phyloP scores from a whole-genome alignment of 2,888 invertebrate genomes.

The Gymnoscelis rufifasciata region DNA sequence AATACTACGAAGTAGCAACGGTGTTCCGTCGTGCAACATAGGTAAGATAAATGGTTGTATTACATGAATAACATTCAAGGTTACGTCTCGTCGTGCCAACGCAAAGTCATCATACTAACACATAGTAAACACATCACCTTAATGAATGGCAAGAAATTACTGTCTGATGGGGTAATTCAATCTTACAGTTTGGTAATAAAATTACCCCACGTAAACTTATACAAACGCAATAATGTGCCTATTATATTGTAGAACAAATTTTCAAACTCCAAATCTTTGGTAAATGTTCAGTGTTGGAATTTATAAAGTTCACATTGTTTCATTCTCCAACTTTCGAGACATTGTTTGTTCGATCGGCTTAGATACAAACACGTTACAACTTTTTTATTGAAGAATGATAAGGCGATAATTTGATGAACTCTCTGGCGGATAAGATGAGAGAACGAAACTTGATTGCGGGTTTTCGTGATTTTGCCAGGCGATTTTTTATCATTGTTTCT shows the following conservation, averaged over 20 bases:
- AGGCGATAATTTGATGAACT: background rate
- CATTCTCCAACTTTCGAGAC: background rate
- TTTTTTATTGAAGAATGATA: background rate
- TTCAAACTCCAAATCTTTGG: too few species aligned
- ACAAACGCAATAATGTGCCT: too few species aligned
- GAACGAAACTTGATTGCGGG: too few species aligned
- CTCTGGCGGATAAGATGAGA: too few species aligned
- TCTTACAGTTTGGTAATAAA: slow-evolving; percentile 19
- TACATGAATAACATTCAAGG: background rate
- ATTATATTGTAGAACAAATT: too few species aligned
- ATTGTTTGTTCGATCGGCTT: background rate
- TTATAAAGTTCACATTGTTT: background rate
- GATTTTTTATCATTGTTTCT: too few species aligned
- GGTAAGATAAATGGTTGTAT: too few species aligned
- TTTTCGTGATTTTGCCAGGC: too few species aligned
- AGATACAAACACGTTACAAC: background rate
- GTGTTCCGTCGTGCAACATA: too few species aligned
- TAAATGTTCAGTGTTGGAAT: too few species aligned
- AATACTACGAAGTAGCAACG: background rate
- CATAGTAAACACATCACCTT: slow-evolving; percentile 34
- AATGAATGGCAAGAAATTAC: slow-evolving; percentile 34
- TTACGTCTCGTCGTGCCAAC: background rate
- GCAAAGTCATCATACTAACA: slow-evolving; percentile 7
- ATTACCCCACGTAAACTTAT: slow-evolving; percentile 15
- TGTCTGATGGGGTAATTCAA: slow-evolving; percentile 23